A percentile compares a stretch with the other conserved stretches of the same genome.
These are phyloP conservation scores for Xanthorhoe spadicearia DNA, from an alignment of 2,888 invertebrate species.

Conservation along the genomic window DNA sequence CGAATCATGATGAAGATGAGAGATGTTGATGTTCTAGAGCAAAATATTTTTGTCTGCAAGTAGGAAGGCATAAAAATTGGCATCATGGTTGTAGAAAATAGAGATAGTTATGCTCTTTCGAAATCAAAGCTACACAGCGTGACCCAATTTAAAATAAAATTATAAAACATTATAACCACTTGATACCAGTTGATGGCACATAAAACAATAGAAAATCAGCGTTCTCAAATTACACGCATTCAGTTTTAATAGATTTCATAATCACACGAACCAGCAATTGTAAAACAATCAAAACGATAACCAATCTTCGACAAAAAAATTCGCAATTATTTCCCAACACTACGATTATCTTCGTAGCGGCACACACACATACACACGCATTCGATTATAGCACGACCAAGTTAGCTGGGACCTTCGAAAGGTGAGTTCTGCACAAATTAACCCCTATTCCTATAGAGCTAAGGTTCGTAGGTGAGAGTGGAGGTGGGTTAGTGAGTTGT, in stretches of 20 bases:
- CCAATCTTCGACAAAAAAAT: constrained; percentile 67
- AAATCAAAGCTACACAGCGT: constrained; percentile 6
- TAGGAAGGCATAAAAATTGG: too few species aligned
- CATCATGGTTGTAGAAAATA: too few species aligned
- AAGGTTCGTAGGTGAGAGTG: constrained; percentile 46
- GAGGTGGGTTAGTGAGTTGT: constrained; percentile 30
- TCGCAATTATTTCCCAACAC: constrained; percentile 73
- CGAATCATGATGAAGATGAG: too few species aligned
- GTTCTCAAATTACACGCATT: constrained; percentile 25
- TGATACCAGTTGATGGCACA: constrained; percentile 3
- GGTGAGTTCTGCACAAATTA: constrained; percentile 37
- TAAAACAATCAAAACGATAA: constrained; percentile 54
- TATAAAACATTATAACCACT: constrained; percentile 13
- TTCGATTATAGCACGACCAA: constrained; percentile 65
- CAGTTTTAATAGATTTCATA: constrained; percentile 45
- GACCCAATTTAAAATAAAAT: constrained; percentile 16
- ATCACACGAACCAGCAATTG: constrained; percentile 51
- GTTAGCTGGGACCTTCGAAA: constrained; percentile 46
- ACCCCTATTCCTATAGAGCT: constrained; percentile 42
- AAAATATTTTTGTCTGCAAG: too few species aligned
- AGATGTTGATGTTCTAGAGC: too few species aligned
- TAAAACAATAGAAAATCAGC: constrained; percentile 21
- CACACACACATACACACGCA: constrained; percentile 65
- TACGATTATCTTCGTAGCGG: constrained; percentile 67
- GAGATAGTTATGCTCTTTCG: constrained; percentile 33